These are phyloP conservation scores for Pinna nobilis DNA, from an alignment of 1,140 invertebrate genomes.

Conservation along the genomic window DNA sequence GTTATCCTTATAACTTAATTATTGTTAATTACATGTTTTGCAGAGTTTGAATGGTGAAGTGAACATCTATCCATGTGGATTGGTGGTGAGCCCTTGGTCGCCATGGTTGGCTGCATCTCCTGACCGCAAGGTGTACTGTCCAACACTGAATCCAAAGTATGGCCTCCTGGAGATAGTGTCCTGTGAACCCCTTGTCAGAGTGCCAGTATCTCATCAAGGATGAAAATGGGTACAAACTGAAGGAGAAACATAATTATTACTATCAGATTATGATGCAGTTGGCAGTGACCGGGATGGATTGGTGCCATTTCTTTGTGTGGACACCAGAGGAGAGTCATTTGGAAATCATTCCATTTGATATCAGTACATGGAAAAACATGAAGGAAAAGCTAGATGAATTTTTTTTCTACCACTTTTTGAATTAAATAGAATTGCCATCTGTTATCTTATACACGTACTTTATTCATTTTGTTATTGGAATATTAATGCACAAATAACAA, in stretches of 20 bases:
- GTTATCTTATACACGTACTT: too few relatives aligned
- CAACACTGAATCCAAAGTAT: neutral
- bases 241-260: neutral
- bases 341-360: constrained; percentile 12
- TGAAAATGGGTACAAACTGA: neutral
- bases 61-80: constrained; percentile 15
- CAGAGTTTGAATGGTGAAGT: too few relatives aligned
- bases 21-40: too few relatives aligned
- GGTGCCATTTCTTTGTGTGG: neutral
- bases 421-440: neutral
- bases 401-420: constrained; percentile 3
- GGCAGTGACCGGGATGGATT: constrained; percentile 22
- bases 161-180: constrained; percentile 2
- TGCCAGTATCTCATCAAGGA: neutral
- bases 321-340: neutral
- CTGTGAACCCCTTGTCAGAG: neutral
- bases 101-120: constrained; percentile 7
- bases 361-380: neutral
- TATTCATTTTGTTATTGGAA: too few relatives aligned
- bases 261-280: constrained; percentile 5
- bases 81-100: neutral
- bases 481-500: too few relatives aligned
- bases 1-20: too few relatives aligned
- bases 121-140: constrained; percentile 8
- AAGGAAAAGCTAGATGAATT: constrained; percentile 10